Percentiles rank a stretch among this genome's conserved stretches.
These are phyloP conservation scores for Corydoras maculifer DNA, from an alignment of 2,113 vertebrate species.

Conservation along the genomic window DNA sequence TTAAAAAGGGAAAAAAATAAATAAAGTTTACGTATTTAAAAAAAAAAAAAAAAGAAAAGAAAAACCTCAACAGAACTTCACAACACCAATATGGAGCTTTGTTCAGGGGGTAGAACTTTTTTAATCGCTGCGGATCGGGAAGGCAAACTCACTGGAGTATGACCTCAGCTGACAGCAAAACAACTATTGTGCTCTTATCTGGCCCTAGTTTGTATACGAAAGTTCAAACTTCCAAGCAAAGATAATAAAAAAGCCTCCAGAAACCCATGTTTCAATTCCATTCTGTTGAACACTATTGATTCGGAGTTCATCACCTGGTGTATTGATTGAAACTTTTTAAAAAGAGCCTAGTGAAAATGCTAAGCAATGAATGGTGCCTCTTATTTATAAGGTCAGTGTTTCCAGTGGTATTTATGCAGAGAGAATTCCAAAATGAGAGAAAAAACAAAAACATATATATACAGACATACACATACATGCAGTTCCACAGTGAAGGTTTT, in stretches of 20 bases:
- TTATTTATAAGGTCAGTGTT: constrained; percentile 33
- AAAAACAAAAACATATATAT: neutral
- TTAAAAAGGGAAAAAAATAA: neutral
- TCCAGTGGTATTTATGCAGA: constrained; percentile 5
- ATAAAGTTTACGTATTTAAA: neutral
- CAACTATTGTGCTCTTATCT: constrained; percentile 44
- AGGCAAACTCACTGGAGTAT: constrained; percentile 42
- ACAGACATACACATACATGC: too few relatives aligned
- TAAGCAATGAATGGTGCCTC: constrained; percentile 24
- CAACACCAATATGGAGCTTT: constrained; percentile 9
- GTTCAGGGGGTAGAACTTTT: constrained; percentile 33
- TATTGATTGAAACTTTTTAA: constrained; percentile 11
- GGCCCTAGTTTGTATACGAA: constrained; percentile 21
- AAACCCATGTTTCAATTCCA: too few relatives aligned
- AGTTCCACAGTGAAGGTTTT: too few relatives aligned
- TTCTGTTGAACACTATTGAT: too few relatives aligned
- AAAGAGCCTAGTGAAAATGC: constrained; percentile 33
- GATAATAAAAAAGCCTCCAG: constrained; percentile 12
- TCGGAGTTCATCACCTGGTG: too few relatives aligned
- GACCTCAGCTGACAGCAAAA: constrained; percentile 44
- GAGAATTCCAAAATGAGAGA: neutral
- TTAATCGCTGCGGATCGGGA: constrained; percentile 35
- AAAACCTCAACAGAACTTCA: too few relatives aligned
- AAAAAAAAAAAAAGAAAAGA: neutral
- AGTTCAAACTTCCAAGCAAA: constrained; percentile 34